These are phyloP conservation scores for Thalassoma bifasciatum DNA, from an alignment of 2,113 vertebrate genomes.

Conservation along the genomic window DNA sequence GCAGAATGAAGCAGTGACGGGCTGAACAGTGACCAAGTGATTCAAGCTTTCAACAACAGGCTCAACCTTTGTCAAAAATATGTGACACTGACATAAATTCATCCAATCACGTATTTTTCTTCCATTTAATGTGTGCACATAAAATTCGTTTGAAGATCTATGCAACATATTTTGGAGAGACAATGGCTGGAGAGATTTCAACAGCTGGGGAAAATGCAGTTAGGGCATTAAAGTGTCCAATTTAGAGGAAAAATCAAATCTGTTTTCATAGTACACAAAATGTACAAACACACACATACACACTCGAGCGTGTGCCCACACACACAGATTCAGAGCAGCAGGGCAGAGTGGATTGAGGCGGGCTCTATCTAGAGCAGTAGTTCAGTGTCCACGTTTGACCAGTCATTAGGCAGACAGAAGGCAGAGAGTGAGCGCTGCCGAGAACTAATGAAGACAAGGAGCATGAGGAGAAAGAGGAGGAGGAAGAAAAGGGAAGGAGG, in stretches of 20 bases:
- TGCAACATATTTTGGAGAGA: too few species aligned
- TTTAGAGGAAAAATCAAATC: constrained; percentile 25
- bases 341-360: constrained; percentile 51
- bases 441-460: constrained; percentile 71
- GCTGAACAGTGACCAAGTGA: too few species aligned
- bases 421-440: constrained; percentile 45
- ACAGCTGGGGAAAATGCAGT: constrained; percentile 47
- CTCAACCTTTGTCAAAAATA: too few species aligned
- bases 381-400: constrained; percentile 56
- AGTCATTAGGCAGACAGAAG: constrained; percentile 60
- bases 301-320: neutral
- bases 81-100: too few species aligned
- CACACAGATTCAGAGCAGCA: constrained; percentile 41
- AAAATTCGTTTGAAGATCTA: too few species aligned
- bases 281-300: constrained; percentile 11
- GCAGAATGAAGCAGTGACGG: neutral
- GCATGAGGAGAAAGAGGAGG: constrained; percentile 62
- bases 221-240: too few species aligned
- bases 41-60: too few species aligned
- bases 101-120: too few species aligned
- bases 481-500: constrained; percentile 18
- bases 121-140: too few species aligned
- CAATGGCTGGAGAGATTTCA: constrained; percentile 37
- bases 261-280: constrained; percentile 18
- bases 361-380: constrained; percentile 52